Evolutionary conservation across 1,140 invertebrate species (phyloP).

Genomic region (Phortica variegata): DNA sequence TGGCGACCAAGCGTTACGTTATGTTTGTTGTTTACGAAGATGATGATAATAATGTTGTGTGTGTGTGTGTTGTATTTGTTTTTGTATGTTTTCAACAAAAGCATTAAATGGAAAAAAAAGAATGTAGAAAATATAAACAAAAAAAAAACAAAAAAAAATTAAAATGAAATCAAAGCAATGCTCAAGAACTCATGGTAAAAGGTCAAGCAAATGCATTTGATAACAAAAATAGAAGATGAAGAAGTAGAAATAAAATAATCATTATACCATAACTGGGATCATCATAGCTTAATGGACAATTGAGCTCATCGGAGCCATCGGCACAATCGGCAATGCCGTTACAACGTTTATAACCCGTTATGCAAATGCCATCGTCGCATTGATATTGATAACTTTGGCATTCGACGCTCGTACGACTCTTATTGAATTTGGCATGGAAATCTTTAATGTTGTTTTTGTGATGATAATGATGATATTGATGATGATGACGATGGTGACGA

Average conservation of each 20-base stretch:
- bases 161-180: slow-evolving; percentile 4
- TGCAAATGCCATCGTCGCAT: slow-evolving; percentile 68
- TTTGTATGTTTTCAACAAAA: slow-evolving; percentile 14
- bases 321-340: slow-evolving; percentile 67
- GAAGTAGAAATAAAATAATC: not conserved
- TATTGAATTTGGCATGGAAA: slow-evolving; percentile 45
- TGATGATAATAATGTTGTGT: slow-evolving; percentile 10
- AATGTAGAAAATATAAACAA: slow-evolving; percentile 3
- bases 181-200: no score
- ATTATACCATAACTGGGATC: slow-evolving; percentile 42
- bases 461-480: not conserved
- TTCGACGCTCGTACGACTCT: slow-evolving; percentile 38
- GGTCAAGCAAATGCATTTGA: no score
- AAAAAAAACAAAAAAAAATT: slow-evolving; percentile 11
- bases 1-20: not conserved
- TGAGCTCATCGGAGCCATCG: slow-evolving; percentile 68
- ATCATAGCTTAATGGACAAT: slow-evolving; percentile 59
- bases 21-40: slow-evolving; percentile 3
- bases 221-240: no score
- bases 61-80: slow-evolving; percentile 12
- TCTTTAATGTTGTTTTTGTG: slow-evolving; percentile 19
- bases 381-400: slow-evolving; percentile 58
- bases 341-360: slow-evolving; percentile 65
- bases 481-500: not conserved
- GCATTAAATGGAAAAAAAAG: no score